Evolutionary conservation across 2,888 invertebrate genomes (phyloP), one percentile per base, ranked within the genome.

Genomic region (Diplazon laetatorius): DNA sequence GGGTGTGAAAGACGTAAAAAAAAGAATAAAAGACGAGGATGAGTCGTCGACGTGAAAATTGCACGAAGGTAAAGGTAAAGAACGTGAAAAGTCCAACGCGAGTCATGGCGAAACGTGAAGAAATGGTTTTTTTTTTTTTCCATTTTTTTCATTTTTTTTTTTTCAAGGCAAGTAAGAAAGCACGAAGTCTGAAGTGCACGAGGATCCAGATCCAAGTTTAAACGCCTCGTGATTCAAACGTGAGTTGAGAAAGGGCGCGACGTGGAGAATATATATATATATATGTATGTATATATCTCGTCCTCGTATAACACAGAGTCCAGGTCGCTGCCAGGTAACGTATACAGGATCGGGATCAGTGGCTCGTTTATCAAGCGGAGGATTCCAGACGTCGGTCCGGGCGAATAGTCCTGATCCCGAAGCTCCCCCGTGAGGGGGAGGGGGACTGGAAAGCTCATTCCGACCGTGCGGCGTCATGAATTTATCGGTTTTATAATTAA

Each of bases 401-500:
- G 39, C 60, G 75, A 76, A 63, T 70, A 68, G 78, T 63, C 78
- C 42, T 71, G 68, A 22, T n/a, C 60, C 55, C 16, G 39, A 39
- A 59, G 20, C 12, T 35, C 16, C n/a, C 35, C 39, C 20, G 9
- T n/a, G n/a, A n/a, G n/a, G n/a, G n/a, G n/a, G n/a, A n/a, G n/a
- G n/a, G n/a, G n/a, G n/a, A n/a, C n/a, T n/a, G 18, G 20, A 50
- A 66, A 65, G 52, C 46, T 72, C 68, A 74, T 60, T 69, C 70
- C 69, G 68, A n/a, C 65, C 66, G 35, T 79, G 84, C 84, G 69
- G 30, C 71, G 62, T 62, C 78, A 87, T 87, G 85, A 86, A 90
- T 89, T 89, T 89, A 89, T 89, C 86, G 89, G 88, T 88, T 89
- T 88, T 87, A 89, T 89, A 90, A 90, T 90, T 90, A 90, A 89